Conservation (phyloP, 2,797 vertebrate species). For the Tiaroga cobitis region DNA sequence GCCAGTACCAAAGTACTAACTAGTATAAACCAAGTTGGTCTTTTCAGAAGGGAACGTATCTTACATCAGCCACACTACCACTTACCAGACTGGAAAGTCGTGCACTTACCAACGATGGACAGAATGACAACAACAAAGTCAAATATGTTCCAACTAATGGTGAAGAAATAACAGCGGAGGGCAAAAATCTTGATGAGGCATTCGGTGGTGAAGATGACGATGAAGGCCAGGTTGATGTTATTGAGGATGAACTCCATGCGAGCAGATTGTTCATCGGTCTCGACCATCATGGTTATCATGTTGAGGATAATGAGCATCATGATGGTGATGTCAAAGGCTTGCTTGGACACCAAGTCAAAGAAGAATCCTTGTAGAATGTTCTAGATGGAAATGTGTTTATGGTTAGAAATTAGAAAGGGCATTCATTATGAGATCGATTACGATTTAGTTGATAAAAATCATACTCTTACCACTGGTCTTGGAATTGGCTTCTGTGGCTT, state of each 20-base stretch:
- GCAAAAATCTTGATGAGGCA: constrained; percentile 93
- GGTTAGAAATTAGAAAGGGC: neutral
- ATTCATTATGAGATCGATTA: neutral
- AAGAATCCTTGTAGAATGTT: constrained; percentile 88
- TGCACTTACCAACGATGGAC: constrained; percentile 91
- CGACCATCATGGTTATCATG: constrained; percentile 99
- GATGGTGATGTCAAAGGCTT: constrained; percentile 98
- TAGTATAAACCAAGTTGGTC: constrained; percentile 20
- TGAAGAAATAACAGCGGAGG: constrained; percentile 96
- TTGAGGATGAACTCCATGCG: constrained; percentile 88
- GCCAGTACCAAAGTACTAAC: constrained; percentile 5
- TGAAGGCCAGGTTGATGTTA: constrained; percentile 95
- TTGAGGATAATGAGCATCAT: constrained; percentile 99
- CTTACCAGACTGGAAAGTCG: constrained; percentile 10
- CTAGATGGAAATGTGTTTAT: constrained; percentile 59
- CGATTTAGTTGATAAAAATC: neutral
- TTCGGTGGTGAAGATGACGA: constrained; percentile 93
- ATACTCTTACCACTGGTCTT: constrained; percentile 84
- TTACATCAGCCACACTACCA: constrained; percentile 17
- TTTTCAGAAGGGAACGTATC: constrained; percentile 34
- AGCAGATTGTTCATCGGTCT: constrained; percentile 93
- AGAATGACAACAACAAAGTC: constrained; percentile 98
- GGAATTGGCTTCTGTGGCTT: constrained; percentile 99
- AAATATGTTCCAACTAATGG: constrained; percentile 98
- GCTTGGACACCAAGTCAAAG: constrained; percentile 95